Evolutionary conservation across 2,797 vertebrate species (phyloP), one percentile per base, ranked within the genome.

Genomic region (Acestrorhynchus altus): DNA sequence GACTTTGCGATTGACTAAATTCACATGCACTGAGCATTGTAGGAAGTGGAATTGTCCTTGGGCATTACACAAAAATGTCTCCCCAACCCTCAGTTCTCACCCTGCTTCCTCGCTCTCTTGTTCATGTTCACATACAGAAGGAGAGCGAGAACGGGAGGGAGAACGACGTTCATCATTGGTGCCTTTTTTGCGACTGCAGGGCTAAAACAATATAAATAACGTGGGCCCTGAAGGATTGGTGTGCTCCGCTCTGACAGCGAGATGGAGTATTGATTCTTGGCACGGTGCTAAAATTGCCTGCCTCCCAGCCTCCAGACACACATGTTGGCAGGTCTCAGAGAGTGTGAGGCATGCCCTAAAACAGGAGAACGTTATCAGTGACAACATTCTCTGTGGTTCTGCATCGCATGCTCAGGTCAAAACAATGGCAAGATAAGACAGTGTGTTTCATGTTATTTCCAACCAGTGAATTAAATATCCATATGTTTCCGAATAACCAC

Each of bases 241-340:
- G 16, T 63, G 76, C 84, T 59, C 82, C 72, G 76, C 75, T 72
- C 83, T 86, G 86, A 83, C 86, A 87, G 82, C 73, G 76, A 83
- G 90, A 88, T 88, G 86, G 87, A 81, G 81, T 87, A 86, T 92
- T 78, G 91, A 91, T 90, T 87, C 83, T 81, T 85, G 84, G 84
- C 77, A n/a, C 79, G 81, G 82, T 72, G 83, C 85, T 88, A 81
- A 89, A 87, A 88, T 85, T 87, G 88, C 87, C 83, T 86, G 85
- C 86, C 49, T 87, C 80, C 83, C 73, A 86, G 89, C 86, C 74
- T 83, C 86, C 68, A 81, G 80, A 79, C 80, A 81, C 79, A 77
- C 73, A 65, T 86, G 84, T 86, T 84, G 83, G 84, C 81, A 83
- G 74, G 75, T 77, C 65, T 61, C 80, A 57, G 67, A 71, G 74